These are phyloP conservation scores for Recurvirostra avosetta DNA, from an alignment of 2,113 vertebrate genomes.

Conservation along the genomic window DNA sequence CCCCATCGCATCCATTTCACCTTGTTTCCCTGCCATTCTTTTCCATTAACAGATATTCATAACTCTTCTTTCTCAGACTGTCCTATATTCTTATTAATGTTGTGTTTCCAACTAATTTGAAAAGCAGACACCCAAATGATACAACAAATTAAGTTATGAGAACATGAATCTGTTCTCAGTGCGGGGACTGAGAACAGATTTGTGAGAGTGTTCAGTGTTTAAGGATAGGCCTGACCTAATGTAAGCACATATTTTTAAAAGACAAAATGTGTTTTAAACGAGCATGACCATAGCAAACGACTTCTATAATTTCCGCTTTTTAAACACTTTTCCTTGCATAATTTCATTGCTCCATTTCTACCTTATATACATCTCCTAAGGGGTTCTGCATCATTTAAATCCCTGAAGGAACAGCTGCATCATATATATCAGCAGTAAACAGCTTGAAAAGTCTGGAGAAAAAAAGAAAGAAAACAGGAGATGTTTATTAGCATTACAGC, in stretches of 20 bases:
- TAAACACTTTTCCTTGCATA: background rate
- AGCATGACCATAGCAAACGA: background rate
- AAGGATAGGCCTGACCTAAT: background rate
- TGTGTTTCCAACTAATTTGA: background rate
- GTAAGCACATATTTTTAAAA: background rate
- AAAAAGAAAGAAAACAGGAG: background rate
- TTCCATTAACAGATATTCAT: background rate
- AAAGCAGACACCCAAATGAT: conserved; percentile 13
- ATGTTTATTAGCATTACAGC: conserved; percentile 3
- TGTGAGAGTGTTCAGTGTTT: background rate
- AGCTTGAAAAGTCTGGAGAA: background rate
- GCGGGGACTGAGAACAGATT: background rate
- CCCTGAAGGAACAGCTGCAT: background rate
- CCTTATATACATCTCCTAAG: background rate
- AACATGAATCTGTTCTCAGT: background rate
- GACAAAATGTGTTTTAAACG: background rate
- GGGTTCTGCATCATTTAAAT: background rate
- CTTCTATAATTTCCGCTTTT: background rate
- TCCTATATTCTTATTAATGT: background rate
- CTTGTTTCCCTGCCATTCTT: background rate
- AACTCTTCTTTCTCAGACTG: background rate
- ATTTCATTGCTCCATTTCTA: conserved; percentile 1
- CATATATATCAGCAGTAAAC: background rate
- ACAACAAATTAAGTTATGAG: conserved; percentile 16
- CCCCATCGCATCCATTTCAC: background rate